phyloP scores from a whole-genome alignment of 2,113 vertebrate species.

The Periophthalmodon schlosseri region DNA sequence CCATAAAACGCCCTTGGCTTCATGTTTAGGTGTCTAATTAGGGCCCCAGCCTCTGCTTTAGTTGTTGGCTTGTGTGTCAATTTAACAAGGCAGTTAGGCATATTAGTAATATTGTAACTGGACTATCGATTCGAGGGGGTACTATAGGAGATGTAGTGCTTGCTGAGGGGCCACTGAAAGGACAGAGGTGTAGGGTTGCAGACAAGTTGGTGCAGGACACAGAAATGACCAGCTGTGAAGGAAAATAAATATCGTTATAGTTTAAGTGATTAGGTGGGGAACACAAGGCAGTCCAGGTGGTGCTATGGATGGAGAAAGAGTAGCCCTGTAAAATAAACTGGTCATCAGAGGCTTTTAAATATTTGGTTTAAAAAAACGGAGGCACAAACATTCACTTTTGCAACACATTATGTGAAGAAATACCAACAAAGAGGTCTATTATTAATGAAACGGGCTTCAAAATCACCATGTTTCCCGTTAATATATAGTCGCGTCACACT shows the following conservation, averaged over 20 bases:
- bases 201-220: constrained; percentile 29
- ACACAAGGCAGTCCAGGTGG: background rate
- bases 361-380: no score
- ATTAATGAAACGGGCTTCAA: no score
- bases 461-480: no score
- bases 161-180: constrained; percentile 33
- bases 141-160: constrained; percentile 41
- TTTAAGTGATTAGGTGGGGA: constrained; percentile 5
- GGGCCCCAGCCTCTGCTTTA: constrained; percentile 46
- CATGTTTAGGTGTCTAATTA: constrained; percentile 79
- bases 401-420: no score
- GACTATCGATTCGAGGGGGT: constrained; percentile 48
- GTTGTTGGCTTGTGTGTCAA: constrained; percentile 69
- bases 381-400: no score
- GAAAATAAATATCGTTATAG: constrained; percentile 5
- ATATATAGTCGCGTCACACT: no score
- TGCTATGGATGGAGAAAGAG: background rate
- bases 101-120: constrained; percentile 57
- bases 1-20: constrained; percentile 68
- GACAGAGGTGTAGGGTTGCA: constrained; percentile 45
- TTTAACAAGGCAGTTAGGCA: constrained; percentile 77
- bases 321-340: background rate
- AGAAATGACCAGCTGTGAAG: constrained; percentile 20
- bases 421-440: no score
- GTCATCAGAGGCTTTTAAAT: background rate